Conservation (phyloP, 2,888 invertebrate genomes). For the Oxytorus armatus region DNA sequence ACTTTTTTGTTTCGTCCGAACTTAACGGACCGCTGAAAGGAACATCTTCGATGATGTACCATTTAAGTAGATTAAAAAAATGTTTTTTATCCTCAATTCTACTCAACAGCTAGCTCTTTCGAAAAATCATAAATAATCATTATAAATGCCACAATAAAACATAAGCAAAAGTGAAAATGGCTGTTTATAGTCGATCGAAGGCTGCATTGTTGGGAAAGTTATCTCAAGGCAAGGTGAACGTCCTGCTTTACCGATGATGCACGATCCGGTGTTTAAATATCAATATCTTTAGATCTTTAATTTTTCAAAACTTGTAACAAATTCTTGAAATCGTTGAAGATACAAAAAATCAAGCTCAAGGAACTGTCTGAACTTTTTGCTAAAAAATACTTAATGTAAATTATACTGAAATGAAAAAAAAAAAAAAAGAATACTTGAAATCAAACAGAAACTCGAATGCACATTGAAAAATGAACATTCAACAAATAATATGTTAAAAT, state of each 20-base stretch:
- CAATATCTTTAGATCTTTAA: neutral
- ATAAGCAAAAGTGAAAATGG: conserved; percentile 4
- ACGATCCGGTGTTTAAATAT: neutral
- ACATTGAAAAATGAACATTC: too few relatives aligned
- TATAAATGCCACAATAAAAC: neutral
- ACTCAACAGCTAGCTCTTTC: neutral
- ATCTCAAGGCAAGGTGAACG: conserved; percentile 26
- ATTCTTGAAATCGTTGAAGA: too few relatives aligned
- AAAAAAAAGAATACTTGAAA: too few relatives aligned
- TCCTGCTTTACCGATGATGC: conserved; percentile 28
- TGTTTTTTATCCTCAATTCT: neutral
- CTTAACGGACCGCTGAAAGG: too few relatives aligned
- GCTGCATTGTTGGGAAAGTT: conserved; percentile 38
- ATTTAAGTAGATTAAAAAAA: too few relatives aligned
- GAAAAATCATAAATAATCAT: neutral
- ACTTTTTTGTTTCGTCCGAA: too few relatives aligned
- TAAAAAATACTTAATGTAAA: too few relatives aligned
- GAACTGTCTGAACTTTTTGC: too few relatives aligned
- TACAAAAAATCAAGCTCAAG: too few relatives aligned
- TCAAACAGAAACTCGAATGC: neutral
- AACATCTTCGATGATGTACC: too few relatives aligned
- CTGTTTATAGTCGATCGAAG: conserved; percentile 5
- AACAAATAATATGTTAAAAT: too few relatives aligned
- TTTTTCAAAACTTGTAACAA: neutral
- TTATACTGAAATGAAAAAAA: neutral